These are phyloP conservation scores for Amphilophus citrinellus DNA, from an alignment of 2,113 vertebrate genomes.

Conservation along the genomic window DNA sequence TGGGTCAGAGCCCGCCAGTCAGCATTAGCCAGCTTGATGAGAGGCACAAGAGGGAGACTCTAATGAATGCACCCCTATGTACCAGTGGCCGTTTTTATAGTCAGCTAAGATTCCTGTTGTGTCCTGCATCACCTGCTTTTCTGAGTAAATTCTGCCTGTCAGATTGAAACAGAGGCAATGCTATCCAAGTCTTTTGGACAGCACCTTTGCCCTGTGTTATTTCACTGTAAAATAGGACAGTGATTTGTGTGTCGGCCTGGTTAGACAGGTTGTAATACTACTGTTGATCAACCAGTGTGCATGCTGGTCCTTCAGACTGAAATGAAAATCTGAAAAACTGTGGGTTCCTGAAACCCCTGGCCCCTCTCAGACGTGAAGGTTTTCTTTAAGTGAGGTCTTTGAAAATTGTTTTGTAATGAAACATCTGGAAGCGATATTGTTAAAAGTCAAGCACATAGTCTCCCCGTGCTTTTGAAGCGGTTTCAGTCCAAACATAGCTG, in stretches of 20 bases:
- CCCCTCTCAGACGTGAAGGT: constrained; percentile 52
- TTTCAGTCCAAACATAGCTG: constrained; percentile 67
- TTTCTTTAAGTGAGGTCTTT: constrained; percentile 62
- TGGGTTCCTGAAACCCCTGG: constrained; percentile 55
- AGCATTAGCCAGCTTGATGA: constrained; percentile 83
- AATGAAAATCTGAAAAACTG: constrained; percentile 59
- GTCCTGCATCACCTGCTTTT: constrained; percentile 3
- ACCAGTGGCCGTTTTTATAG: constrained; percentile 50
- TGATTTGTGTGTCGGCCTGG: neutral
- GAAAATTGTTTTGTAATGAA: constrained; percentile 74
- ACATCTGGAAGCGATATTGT: constrained; percentile 78
- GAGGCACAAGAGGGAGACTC: constrained; percentile 81
- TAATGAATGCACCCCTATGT: constrained; percentile 84
- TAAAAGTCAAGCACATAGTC: constrained; percentile 67
- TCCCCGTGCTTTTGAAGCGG: constrained; percentile 67
- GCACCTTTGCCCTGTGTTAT: neutral
- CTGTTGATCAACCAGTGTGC: constrained; percentile 11
- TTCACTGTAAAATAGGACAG: neutral
- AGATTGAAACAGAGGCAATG: neutral
- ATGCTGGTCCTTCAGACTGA: constrained; percentile 30
- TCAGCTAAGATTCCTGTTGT: constrained; percentile 40
- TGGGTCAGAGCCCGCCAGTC: constrained; percentile 83
- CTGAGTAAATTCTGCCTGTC: constrained; percentile 1
- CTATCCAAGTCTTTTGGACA: neutral
- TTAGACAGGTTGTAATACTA: constrained; percentile 6